Base-by-base conservation (phyloP, 2,113 vertebrate species). In the Aptenodytes patagonicus region DNA sequence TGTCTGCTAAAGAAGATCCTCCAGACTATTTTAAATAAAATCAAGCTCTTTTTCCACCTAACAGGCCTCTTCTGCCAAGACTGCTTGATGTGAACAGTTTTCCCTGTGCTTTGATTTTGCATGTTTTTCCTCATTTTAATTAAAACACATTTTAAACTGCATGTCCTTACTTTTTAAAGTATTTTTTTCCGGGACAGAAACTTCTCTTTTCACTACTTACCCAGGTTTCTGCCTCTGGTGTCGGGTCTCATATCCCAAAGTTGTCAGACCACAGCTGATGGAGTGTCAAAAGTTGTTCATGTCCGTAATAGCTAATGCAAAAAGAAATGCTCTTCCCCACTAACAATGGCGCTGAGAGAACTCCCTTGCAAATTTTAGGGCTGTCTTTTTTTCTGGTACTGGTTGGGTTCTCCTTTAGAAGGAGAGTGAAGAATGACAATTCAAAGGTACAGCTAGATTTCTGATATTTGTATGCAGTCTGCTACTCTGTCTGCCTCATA, bases 401-500 rank as follows among this genome's bases (percentile, higher is more conserved):
- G 44, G 17, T 70, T 29, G 14, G 17, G 13, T 92, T 90, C 25
- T 85, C 12, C 17, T 94, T 86, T 87, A 54, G 42, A 77, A 79
- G 47, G 51, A 70, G 26, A 88, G 42, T 42, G 20, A 87, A 75
- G 44, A 89, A 66, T 72, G 61, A 60, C 42, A 82, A 36, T 81
- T 83, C 17, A 9, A 93, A 93, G 34, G 32, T 78, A 21, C 70
- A 76, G 51, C 26, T 69, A 76, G 38, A 83, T 91, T 84, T 79
- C 44, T 89, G 52, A 64, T 91, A 91, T 94, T 89, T 89, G 60
- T 92, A 92, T 95, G 89, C 90, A 91, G 69, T 82, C 47, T 89
- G n/a, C 77, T 89, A 62, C 66, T 84, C 52, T 69, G 38, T 78
- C 80, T 72, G 38, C 80, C 77, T 92, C 80, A 46, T 89, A 28